A percentile compares a stretch with the other conserved stretches of the same genome.
Conservation (phyloP, 2,113 vertebrate species). For the Sturnira hondurensis region DNA sequence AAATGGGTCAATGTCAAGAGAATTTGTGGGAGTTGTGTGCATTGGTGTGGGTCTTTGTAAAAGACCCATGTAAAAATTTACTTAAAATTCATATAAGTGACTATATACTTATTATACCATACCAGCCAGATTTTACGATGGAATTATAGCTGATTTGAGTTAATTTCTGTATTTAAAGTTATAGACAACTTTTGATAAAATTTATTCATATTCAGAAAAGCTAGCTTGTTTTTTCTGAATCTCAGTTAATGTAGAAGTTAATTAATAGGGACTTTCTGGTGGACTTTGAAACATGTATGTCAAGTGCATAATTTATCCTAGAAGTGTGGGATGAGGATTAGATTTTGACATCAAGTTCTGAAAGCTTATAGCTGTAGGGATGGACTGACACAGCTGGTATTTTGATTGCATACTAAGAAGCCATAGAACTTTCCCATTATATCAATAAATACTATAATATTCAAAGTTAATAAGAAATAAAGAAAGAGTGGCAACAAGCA, state of each 20-base stretch:
- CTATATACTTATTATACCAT: neutral
- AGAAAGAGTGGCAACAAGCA: neutral
- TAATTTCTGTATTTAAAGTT: slow-evolving; percentile 24
- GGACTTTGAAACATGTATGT: neutral
- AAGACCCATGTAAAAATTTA: neutral
- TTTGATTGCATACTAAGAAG: neutral
- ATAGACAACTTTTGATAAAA: neutral
- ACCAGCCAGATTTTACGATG: neutral
- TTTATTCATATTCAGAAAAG: neutral
- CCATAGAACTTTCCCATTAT: neutral
- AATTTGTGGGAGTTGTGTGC: neutral
- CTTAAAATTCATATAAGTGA: neutral
- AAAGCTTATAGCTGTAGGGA: neutral
- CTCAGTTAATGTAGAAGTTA: neutral
- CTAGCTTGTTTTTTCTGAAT: neutral
- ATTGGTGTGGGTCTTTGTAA: neutral
- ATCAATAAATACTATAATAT: neutral
- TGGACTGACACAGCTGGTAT: neutral
- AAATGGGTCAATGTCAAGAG: neutral
- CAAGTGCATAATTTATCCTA: neutral
- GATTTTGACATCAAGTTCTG: neutral
- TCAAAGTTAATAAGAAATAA: neutral
- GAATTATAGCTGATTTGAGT: neutral
- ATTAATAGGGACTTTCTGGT: neutral
- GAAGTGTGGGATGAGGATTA: neutral